Conservation (phyloP, 2,113 vertebrate species). For the Dissostichus mawsoni region DNA sequence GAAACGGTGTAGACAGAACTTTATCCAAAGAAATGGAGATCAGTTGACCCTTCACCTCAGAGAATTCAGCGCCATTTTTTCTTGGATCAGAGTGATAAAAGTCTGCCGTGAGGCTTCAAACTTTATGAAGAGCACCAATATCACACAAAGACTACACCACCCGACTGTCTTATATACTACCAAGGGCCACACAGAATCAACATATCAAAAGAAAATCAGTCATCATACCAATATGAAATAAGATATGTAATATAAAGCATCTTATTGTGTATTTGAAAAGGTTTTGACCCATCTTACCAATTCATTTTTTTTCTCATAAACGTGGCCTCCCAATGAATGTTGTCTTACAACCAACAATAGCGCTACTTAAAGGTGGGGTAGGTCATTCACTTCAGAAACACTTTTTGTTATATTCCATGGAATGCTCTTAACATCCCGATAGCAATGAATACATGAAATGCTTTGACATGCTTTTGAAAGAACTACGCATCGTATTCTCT, state of each 20-base stretch:
- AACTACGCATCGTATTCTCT: no score
- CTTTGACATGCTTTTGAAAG: no score
- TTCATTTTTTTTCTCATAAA: slow-evolving; percentile 18
- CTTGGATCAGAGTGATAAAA: slow-evolving; percentile 4
- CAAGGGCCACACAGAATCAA: no score
- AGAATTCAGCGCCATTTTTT: neutral
- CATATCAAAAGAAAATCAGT: neutral
- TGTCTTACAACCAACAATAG: no score
- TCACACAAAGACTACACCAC: neutral
- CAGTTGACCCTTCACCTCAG: neutral
- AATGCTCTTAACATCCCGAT: no score
- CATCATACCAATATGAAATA: neutral
- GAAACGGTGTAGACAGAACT: slow-evolving; percentile 6
- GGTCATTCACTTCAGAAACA: no score
- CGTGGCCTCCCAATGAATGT: neutral
- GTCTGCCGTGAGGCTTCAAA: neutral
- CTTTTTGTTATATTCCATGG: no score
- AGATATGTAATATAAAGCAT: neutral
- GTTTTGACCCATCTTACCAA: neutral
- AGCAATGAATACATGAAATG: no score
- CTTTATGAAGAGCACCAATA: neutral
- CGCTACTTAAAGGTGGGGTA: no score
- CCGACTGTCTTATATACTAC: neutral
- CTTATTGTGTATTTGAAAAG: slow-evolving; percentile 2
- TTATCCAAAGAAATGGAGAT: neutral